phyloP scores from a whole-genome alignment of 2,888 invertebrate species.

The Orthosia gracilis region DNA sequence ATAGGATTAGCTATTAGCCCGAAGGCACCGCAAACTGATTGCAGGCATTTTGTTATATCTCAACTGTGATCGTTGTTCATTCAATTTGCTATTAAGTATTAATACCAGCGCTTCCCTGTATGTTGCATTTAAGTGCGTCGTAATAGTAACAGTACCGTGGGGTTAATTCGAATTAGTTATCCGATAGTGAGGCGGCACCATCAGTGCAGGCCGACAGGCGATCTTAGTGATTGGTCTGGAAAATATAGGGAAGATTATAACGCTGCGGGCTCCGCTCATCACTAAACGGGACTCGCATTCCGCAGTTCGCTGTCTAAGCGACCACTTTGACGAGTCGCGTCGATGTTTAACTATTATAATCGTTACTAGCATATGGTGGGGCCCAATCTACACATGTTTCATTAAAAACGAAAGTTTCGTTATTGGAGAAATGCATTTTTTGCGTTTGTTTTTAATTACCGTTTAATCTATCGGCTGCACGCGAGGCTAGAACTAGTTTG shows the following conservation, averaged over 20 bases:
- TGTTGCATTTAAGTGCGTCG: constrained; percentile 73
- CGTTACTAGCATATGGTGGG: constrained; percentile 25
- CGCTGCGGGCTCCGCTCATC: constrained; percentile 69
- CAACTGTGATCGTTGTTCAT: constrained; percentile 67
- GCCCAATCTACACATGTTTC: constrained; percentile 49
- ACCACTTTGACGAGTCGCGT: constrained; percentile 29
- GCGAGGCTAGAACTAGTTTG: constrained; percentile 63
- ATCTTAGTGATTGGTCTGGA: constrained; percentile 79
- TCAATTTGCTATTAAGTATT: constrained; percentile 80
- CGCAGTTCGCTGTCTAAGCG: constrained; percentile 64
- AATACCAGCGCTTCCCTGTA: constrained; percentile 72
- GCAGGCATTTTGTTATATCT: constrained; percentile 61
- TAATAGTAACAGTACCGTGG: constrained; percentile 76
- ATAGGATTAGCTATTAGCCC: constrained; percentile 55
- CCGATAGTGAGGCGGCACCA: constrained; percentile 71
- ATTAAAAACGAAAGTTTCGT: constrained; percentile 65
- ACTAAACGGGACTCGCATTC: constrained; percentile 82
- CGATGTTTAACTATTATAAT: constrained; percentile 15
- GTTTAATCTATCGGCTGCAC: constrained; percentile 53
- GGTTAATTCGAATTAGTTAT: constrained; percentile 82
- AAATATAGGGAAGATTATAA: constrained; percentile 73
- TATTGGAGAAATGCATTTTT: constrained; percentile 63
- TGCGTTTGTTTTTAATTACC: constrained; percentile 63
- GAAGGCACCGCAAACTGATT: constrained; percentile 55
- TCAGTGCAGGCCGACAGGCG: constrained; percentile 63